phyloP scores from a whole-genome alignment of 2,888 invertebrate genomes.

The Synergus japonicus region DNA sequence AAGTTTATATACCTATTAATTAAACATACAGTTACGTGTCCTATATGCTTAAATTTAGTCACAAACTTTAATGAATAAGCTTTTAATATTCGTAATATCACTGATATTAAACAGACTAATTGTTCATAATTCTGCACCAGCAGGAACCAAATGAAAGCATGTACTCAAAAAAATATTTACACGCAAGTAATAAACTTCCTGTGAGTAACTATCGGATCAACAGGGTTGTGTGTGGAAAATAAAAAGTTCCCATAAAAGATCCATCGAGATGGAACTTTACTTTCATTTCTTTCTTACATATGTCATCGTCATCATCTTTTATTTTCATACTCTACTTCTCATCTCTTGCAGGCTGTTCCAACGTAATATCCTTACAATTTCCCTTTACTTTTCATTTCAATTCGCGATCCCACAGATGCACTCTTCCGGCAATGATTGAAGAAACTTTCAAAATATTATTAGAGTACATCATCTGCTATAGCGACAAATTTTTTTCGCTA shows the following conservation, averaged over 20 bases:
- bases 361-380: background rate
- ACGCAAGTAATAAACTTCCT: background rate
- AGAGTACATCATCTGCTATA: slow-evolving; percentile 21
- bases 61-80: no score
- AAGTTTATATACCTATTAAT: no score
- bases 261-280: slow-evolving; percentile 55
- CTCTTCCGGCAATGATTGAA: slow-evolving; percentile 11
- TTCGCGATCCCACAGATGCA: slow-evolving; percentile 14
- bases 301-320: slow-evolving; percentile 41
- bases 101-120: no score
- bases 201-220: background rate
- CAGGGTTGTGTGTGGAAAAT: slow-evolving; percentile 22
- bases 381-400: slow-evolving; percentile 20
- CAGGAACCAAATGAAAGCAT: background rate
- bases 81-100: no score
- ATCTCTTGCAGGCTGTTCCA: background rate
- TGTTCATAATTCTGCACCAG: no score
- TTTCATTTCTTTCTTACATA: slow-evolving; percentile 45
- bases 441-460: slow-evolving; percentile 29
- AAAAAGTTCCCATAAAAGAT: slow-evolving; percentile 49
- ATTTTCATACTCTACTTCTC: slow-evolving; percentile 20
- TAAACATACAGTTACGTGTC: no score
- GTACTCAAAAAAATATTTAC: slow-evolving; percentile 1
- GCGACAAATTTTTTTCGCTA: slow-evolving; percentile 14
- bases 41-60: no score